These are phyloP conservation scores for Furcifer pardalis DNA, from an alignment of 2,797 vertebrate species.

Conservation along the genomic window DNA sequence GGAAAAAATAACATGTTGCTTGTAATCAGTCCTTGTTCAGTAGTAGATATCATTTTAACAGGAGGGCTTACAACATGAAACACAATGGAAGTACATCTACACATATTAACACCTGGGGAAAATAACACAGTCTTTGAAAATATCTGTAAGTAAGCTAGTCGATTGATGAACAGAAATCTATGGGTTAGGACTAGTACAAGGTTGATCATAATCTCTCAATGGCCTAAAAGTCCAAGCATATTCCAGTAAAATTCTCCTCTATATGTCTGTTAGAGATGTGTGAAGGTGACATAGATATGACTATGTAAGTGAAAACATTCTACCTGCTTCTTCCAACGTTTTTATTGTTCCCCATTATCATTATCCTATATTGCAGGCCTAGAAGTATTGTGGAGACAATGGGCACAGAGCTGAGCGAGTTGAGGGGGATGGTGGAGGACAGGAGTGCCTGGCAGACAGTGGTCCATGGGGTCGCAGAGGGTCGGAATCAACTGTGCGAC, in stretches of 20 bases:
- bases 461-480: too few species aligned
- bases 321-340: neutral
- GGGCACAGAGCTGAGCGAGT: too few species aligned
- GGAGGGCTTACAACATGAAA: neutral
- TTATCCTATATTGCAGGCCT: too few species aligned
- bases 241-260: neutral
- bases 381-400: too few species aligned
- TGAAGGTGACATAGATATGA: neutral
- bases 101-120: neutral
- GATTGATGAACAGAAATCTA: neutral
- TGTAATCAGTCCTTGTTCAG: constrained; percentile 23
- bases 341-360: neutral
- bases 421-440: too few species aligned
- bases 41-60: neutral
- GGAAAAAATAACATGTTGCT: neutral
- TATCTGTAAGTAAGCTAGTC: neutral
- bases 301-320: too few species aligned
- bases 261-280: neutral
- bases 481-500: too few species aligned
- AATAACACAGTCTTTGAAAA: neutral
- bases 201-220: neutral
- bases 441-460: too few species aligned
- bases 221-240: too few species aligned
- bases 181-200: neutral
- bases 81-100: neutral